Base-by-base conservation (phyloP, 2,888 invertebrate species). In the Heterodera filipjevi region DNA sequence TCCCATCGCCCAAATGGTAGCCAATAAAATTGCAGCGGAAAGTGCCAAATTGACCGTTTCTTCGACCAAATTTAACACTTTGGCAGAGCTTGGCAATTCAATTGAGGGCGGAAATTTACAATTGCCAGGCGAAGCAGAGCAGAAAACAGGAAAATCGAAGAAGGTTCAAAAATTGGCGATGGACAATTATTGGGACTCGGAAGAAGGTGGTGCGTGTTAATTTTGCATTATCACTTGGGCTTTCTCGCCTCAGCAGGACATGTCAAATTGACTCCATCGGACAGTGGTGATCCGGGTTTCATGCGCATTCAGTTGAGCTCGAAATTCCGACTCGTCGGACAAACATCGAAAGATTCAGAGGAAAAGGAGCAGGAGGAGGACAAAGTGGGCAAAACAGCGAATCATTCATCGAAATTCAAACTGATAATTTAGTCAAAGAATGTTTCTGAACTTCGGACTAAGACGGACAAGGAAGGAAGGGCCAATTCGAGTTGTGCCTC, bases 11-110 rank as follows among this genome's bases (percentile, higher is more conserved):
- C 32, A 32, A 35, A 68, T 68, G 35, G 32, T 68, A 6, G 68
- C 68, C 32, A 68, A 68, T 27, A 32, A 68, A 68, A 68, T 68
- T 22, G 68, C 68, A 2, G 68, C 68, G 6, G 68, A 68, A 68
- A 35, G 68, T 32, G 35, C 32, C 35, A 68, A 68, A 22, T 68
- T 68, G 68, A 32, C 68, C 8, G n/a, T 35, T 14, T 68, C 68
- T 19, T 68, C 68, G 68, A 35, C 68, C 33, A 68, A 68, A 14
- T 68, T 68, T 19, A 35, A 68, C 68, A 68, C 33, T 6, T 68
- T 68, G 68, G 33, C 33, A n/a, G 33, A 32, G 19, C 35, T 68
- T 1, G 68, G 35, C 35, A 35, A 33, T 16, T 68, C 68, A 32
- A 68, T 32, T 35, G 68, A 68, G 68, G 68, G 22, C 22, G 33